Evolutionary conservation across 2,888 invertebrate species (phyloP), one percentile per base, ranked within the genome.

Genomic region (Epistrophe grossulariae): DNA sequence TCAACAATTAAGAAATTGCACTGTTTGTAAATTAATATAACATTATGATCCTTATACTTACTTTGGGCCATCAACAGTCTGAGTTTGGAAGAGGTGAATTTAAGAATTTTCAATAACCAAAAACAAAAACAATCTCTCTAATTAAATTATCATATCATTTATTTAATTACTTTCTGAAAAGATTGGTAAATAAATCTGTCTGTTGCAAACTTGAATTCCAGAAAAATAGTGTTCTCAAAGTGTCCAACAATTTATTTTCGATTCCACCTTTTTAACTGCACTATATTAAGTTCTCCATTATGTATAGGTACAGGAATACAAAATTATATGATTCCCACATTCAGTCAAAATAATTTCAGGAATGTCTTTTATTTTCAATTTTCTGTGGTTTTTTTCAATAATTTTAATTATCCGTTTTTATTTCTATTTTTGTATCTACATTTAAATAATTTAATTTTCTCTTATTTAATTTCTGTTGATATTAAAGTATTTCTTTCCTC

Each of bases 381-480:
- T 59, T 45, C n/a, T 72, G 1, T 40, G 17, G 4, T 55, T 66
- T 17, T 2, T 24, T 52, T n/a, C n/a, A n/a, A 40, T 2, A 19
- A 52, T 6, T 13, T 43, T 13, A 31, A 13, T 60, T 48, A 28
- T 70, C 40, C 28, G 40, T 40, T 40, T 11, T 52, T 50, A 48
- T 72, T 9, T 50, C 2, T 60, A 9, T 28, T 28, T 28, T 28
- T 55, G 15, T 35, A 9, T 43, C 15, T 76, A 35, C 35, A 35
- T 9, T 19, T 68, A 35, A 57, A 48, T 38, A 48, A 19, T 40
- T 60, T 68, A 1, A 62, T 43, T 24, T 43, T 13, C 7, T 71
- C 5, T 71, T 57, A 57, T 31, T 77, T 71, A 17, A 71, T 64
- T 62, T 28, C 43, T 72, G 55, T 57, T 43, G 45, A 17, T 48